Evolutionary conservation across 1,140 invertebrate species (phyloP).

Genomic region (Drosophila murphyi): DNA sequence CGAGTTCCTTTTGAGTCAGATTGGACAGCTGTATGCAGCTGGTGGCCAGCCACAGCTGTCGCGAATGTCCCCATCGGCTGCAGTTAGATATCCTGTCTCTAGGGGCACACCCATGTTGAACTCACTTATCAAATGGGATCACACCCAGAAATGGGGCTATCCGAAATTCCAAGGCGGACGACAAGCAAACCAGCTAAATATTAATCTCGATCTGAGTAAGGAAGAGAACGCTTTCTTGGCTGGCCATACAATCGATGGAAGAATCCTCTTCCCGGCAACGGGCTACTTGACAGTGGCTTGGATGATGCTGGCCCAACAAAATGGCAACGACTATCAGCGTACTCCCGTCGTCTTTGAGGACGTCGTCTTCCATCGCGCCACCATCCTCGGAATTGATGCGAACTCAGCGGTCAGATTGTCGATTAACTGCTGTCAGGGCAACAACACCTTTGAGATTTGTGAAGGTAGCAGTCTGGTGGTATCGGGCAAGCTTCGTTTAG

Average conservation of each 20-base stretch:
- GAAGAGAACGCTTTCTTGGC: slow-evolving; percentile 90
- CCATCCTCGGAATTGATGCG: slow-evolving; percentile 90
- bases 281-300: slow-evolving; percentile 97
- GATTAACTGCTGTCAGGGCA: slow-evolving; percentile 94
- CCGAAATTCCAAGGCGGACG: slow-evolving; percentile 88
- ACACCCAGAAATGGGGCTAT: slow-evolving; percentile 91
- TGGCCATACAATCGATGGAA: slow-evolving; percentile 97
- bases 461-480: slow-evolving; percentile 93
- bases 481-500: slow-evolving; percentile 89
- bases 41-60: slow-evolving; percentile 91
- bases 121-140: slow-evolving; percentile 95
- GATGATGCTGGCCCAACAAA: slow-evolving; percentile 95
- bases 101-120: slow-evolving; percentile 94
- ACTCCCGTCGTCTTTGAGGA: slow-evolving; percentile 94
- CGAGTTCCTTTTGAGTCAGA: slow-evolving; percentile 88
- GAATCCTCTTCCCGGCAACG: slow-evolving; percentile 97
- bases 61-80: slow-evolving; percentile 87
- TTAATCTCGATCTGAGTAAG: slow-evolving; percentile 92
- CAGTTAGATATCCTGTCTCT: slow-evolving; percentile 92
- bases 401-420: slow-evolving; percentile 92
- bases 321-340: slow-evolving; percentile 90
- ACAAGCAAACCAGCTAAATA: slow-evolving; percentile 88
- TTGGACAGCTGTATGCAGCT: slow-evolving; percentile 92
- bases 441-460: slow-evolving; percentile 95
- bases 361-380: slow-evolving; percentile 94